Base-by-base conservation (phyloP, 2,888 invertebrate species). In the Gymnocheta viridis region DNA sequence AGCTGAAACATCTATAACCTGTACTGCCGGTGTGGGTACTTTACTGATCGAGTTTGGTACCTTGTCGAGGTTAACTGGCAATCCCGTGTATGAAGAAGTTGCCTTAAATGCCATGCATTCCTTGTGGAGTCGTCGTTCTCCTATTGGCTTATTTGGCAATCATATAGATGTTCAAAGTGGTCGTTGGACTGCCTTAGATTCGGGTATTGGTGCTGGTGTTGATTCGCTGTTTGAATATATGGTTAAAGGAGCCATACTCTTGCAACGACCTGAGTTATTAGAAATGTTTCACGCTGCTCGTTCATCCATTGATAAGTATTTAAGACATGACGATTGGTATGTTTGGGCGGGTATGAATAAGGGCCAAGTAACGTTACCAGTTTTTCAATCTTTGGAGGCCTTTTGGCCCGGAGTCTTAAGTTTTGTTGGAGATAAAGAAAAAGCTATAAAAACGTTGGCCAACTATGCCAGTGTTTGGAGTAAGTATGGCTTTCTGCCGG, bases 321-420 rank as follows among this genome's bases (percentile, higher is more conserved):
- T 99, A 88, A 96, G 97, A 88, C 95, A 96, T 88, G 98, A 98
- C 87, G 99, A 99, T 91, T 99, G 99, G 99, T 98, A 98, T 91
- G 95, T 99, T 88, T 99, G 99, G 99, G 99, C 98, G 0, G 97
- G 98, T n/a, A 99, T 99, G 99, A 94, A 96, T 58, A 97, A 98
- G 88, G 99, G 92, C 0, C 96, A 97, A 89, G 96, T 99, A 6
- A 98, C 99, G 0, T 92, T 98, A 88, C 99, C 99, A 0, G 96
- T 99, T n/a, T 99, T 99, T 92, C 99, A 99, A 91, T 99, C 98
- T 0, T 93, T 99, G 24, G 99, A 99, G 92, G 97, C 99, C 0
- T 99, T 97, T 91, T 99, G 99, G 98, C 99, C 99, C 0, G 99
- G 99, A 0, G 94, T 99, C 32, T 93, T 99, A 76, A 96, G 96